Evolutionary conservation across 2,888 invertebrate genomes (phyloP), one percentile per base, ranked within the genome.

Genomic region (Agonopterix heracliana): DNA sequence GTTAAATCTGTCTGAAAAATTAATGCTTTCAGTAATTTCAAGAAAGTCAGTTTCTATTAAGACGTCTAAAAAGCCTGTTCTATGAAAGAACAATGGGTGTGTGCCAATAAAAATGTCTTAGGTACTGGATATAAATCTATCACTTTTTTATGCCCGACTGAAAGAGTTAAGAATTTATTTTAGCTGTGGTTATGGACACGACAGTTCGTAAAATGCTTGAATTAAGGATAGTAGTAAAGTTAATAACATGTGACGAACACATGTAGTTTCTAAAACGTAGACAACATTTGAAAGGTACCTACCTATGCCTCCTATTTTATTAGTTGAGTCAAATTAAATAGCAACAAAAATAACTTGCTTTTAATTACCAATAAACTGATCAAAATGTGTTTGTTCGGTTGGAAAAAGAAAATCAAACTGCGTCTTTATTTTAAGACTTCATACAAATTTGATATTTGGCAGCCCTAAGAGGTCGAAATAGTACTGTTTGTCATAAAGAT

Each of bases 141-240:
- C 64, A 57, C 58, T 75, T 80, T 81, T 81, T 82, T 82, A 81
- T 75, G 74, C 74, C 71, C 70, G 68, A 71, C 70, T 71, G 71
- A 71, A 70, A 56, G 38, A 38, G 65, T 70, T 61, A 64, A 69
- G 68, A 68, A 60, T 50, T 9, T 3, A n/a, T 38, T 3, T 38
- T 38, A n/a, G 9, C 38, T 3, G 10, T 5, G 38, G 38, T 10
- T 57, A 75, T 78, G 74, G 73, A 76, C 66, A 76, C 70, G 57
- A 59, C 72, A 68, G 75, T 75, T 73, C 72, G 64, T 78, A 76
- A 78, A 78, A 71, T 67, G 68, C 69, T 64, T 61, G 64, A 62
- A 68, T 68, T 64, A 62, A 63, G 68, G 66, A 64, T 70, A 59
- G 62, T 49, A 53, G 53, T 60, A 57, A 54, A 38, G 9, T n/a